These are phyloP conservation scores for Astatotilapia flaviijosephi DNA, from an alignment of 2,113 vertebrate species.

Conservation along the genomic window DNA sequence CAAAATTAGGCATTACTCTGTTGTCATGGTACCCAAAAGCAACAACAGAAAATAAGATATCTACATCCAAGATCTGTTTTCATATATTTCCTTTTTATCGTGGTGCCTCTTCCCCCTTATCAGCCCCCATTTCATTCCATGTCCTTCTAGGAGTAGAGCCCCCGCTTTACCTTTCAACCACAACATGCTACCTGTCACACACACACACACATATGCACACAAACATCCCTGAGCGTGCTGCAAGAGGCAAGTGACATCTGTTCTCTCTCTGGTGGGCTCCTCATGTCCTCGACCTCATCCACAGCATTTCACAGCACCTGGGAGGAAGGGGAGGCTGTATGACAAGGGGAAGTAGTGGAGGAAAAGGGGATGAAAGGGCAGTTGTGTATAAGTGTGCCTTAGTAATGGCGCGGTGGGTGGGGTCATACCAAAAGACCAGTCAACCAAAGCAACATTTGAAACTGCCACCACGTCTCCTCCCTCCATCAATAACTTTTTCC, in stretches of 20 bases:
- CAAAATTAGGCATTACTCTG: slow-evolving; percentile 8
- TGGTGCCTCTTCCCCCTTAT: background rate
- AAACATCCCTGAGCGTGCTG: slow-evolving; percentile 23
- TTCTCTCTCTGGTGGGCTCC: slow-evolving; percentile 61
- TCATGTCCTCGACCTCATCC: slow-evolving; percentile 63
- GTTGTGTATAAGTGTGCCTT: background rate
- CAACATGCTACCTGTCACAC: slow-evolving; percentile 62
- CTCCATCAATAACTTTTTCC: slow-evolving; percentile 36
- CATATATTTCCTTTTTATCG: background rate
- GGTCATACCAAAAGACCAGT: slow-evolving; percentile 14
- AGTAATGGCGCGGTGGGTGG: background rate
- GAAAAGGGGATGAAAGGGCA: slow-evolving; percentile 21
- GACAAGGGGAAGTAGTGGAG: slow-evolving; percentile 41
- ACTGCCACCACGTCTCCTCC: slow-evolving; percentile 36
- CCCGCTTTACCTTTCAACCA: slow-evolving; percentile 48
- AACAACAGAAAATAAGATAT: background rate
- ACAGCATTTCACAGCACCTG: slow-evolving; percentile 48
- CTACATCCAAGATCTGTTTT: slow-evolving; percentile 6
- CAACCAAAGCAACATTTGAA: slow-evolving; percentile 58
- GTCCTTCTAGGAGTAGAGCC: slow-evolving; percentile 38
- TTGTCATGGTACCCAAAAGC: background rate
- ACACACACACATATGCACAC: background rate
- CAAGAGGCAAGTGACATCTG: slow-evolving; percentile 72
- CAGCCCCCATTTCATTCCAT: slow-evolving; percentile 20
- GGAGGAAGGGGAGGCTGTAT: slow-evolving; percentile 28